Base-by-base conservation (phyloP, 2,797 vertebrate species). In the Benthosema pterotum region DNA sequence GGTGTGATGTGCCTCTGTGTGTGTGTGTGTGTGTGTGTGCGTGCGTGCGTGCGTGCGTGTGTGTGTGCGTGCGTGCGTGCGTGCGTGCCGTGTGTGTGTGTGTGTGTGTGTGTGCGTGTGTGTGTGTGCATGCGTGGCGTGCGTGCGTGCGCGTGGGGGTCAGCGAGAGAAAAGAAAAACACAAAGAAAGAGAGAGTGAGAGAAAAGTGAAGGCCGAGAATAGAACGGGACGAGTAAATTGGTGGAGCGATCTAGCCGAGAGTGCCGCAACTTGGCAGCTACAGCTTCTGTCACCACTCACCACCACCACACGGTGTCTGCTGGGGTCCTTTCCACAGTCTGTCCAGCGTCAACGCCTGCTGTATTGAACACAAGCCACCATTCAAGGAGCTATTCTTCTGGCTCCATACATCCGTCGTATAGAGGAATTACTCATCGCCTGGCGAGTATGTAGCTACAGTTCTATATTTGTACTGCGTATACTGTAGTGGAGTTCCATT, bases 211-310 rank as follows among this genome's bases (percentile, higher is more conserved):
- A 15, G 45, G 14, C 4, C 62, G 57, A 63, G 62, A 74, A 75
- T 72, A 85, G 57, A 75, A 56, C 49, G 11, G 58, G 25, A 65
- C 54, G 60, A 48, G 57, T 51, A 32, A 59, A 67, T 45, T 46
- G 12, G 32, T 4, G 18, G 19, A 32, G 45, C 48, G 42, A 66
- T 48, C 57, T 58, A 57, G 45, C 42, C 58, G 58, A 57, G 42
- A 57, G 42, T 13, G 51, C 61, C 48, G 11, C 11, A 11, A 5
- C 13, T 17, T 2, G 2, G 56, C 45, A 54, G 54, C 46, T 54
- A 53, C 45, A 54, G 54, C 46, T 54, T 51, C 46, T 70, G 58
- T 66, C 72, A 72, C 57, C 54, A 25, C n/a, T n/a, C n/a, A 72
- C 50, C 17, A 22, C 50, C 12, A 14, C 2, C 11, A 4, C 25